Conservation (phyloP, 2,797 vertebrate species). For the Danio tinwini region DNA sequence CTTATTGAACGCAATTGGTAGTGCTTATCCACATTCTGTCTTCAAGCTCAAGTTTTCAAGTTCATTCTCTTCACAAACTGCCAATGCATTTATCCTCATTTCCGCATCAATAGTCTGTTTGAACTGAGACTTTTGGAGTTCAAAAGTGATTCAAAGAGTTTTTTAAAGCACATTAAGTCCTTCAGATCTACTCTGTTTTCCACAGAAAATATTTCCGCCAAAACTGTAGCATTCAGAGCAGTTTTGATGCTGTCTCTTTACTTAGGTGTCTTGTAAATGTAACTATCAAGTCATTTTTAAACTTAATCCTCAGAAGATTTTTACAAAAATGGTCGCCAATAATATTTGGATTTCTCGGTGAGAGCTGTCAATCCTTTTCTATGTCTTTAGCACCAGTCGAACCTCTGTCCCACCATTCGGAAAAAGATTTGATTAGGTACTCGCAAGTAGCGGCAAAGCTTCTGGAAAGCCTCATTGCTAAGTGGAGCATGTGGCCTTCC, state of each 20-base stretch:
- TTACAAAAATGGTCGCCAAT: constrained; percentile 19
- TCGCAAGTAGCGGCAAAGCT: constrained; percentile 80
- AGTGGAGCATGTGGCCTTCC: constrained; percentile 81
- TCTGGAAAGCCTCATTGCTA: constrained; percentile 71
- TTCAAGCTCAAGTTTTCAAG: not conserved
- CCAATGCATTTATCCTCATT: not conserved
- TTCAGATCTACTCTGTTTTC: constrained; percentile 11
- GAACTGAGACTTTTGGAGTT: constrained; percentile 23
- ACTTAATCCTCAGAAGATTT: not conserved
- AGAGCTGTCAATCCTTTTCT: constrained; percentile 6
- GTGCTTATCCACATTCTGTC: not conserved
- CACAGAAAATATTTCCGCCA: not conserved
- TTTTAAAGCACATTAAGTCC: constrained; percentile 12
- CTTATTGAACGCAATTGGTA: not conserved
- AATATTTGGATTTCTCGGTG: constrained; percentile 1
- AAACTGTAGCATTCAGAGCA: not conserved
- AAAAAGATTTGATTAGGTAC: constrained; percentile 82
- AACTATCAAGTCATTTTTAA: not conserved
- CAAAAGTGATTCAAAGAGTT: not conserved
- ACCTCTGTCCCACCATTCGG: constrained; percentile 80
- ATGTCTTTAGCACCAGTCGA: constrained; percentile 81
- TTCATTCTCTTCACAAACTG: not conserved
- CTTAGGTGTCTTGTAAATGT: not conserved
- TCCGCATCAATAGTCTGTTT: not conserved
- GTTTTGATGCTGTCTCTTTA: not conserved